Evolutionary conservation across 2,113 vertebrate species (phyloP).

Genomic region (Hoplias malabaricus): DNA sequence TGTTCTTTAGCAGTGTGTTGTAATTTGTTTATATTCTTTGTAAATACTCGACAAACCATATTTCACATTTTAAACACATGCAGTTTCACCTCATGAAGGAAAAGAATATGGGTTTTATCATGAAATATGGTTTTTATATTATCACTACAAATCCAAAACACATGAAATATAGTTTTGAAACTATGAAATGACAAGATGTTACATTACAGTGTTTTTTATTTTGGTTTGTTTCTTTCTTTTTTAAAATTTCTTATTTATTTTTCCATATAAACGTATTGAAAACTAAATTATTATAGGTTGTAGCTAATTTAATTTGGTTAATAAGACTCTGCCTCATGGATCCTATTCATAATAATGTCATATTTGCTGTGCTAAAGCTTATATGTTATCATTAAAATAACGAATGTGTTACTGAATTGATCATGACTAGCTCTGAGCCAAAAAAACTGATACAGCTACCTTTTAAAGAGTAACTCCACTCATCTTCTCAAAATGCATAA

Average conservation of each 20-base stretch:
- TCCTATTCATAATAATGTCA: background rate
- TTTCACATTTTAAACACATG: constrained; percentile 61
- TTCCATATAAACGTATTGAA: too few relatives aligned
- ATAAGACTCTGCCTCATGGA: too few relatives aligned
- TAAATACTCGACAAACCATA: constrained; percentile 23
- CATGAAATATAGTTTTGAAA: constrained; percentile 69
- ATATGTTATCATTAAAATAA: background rate
- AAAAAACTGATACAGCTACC: background rate
- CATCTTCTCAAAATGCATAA: too few relatives aligned
- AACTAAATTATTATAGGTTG: background rate
- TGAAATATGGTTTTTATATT: constrained; percentile 58
- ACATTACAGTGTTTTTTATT: constrained; percentile 60
- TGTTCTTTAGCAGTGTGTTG: constrained; percentile 41
- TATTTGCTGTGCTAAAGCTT: background rate
- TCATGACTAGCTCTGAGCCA: background rate
- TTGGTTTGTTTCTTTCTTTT: constrained; percentile 25
- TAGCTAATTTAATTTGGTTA: too few relatives aligned
- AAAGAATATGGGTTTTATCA: constrained; percentile 63
- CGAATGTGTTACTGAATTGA: background rate
- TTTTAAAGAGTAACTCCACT: background rate
- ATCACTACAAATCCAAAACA: constrained; percentile 69
- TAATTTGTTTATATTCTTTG: constrained; percentile 40
- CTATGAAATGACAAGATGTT: constrained; percentile 75
- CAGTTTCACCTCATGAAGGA: constrained; percentile 76
- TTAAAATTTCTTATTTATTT: background rate